A percentile compares a stretch with the other conserved stretches of the same genome.
phyloP scores from a whole-genome alignment of 2,888 invertebrate genomes.

The Thereva unica region DNA sequence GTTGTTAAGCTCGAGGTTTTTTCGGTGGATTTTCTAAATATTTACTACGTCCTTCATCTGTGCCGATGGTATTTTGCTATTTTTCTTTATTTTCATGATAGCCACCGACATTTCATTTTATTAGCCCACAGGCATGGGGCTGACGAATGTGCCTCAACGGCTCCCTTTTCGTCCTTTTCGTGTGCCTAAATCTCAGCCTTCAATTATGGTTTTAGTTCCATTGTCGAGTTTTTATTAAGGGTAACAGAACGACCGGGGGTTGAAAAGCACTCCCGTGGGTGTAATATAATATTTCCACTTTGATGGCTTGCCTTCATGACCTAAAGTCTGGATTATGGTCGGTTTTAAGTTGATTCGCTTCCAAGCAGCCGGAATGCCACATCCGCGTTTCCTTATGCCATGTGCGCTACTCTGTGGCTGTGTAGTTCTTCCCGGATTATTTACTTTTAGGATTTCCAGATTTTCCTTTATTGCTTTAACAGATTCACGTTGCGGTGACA shows the following conservation, averaged over 20 bases:
- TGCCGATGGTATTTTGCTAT: slow-evolving; percentile 15
- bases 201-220: slow-evolving; percentile 32
- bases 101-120: slow-evolving; percentile 24
- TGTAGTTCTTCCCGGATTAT: no score
- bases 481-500: no score
- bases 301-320: slow-evolving; percentile 5
- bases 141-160: slow-evolving; percentile 17
- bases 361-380: slow-evolving; percentile 4
- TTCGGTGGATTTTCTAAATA: background rate
- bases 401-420: no score
- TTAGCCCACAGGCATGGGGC: slow-evolving; percentile 5
- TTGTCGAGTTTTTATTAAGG: slow-evolving; percentile 31
- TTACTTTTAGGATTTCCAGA: no score
- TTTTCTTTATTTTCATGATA: slow-evolving; percentile 12
- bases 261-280: slow-evolving; percentile 22
- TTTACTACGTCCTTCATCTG: slow-evolving; percentile 24
- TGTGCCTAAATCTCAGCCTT: slow-evolving; percentile 22
- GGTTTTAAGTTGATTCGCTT: slow-evolving; percentile 10
- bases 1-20: no score
- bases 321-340: slow-evolving; percentile 13
- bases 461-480: no score
- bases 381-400: no score
- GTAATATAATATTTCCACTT: slow-evolving; percentile 13
- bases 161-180: slow-evolving; percentile 22
- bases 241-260: slow-evolving; percentile 18